Conservation (phyloP, 64 coral and sea anemone species). For the Cladopsammia gracilis region DNA sequence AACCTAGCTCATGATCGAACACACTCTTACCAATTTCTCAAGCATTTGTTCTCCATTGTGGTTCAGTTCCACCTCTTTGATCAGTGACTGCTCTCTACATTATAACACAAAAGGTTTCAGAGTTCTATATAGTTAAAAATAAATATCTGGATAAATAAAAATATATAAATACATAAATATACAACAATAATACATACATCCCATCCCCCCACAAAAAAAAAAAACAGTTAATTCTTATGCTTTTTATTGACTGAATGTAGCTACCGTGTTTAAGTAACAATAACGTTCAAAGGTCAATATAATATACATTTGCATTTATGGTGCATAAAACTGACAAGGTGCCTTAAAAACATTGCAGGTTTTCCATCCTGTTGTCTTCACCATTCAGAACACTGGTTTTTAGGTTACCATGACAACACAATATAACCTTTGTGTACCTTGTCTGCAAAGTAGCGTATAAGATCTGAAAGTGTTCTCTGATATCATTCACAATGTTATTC, state of each 20-base stretch:
- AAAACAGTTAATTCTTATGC: too few relatives aligned
- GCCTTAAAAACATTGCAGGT: too few relatives aligned
- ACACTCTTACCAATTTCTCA: slow-evolving; percentile 21
- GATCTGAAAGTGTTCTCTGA: slow-evolving; percentile 87
- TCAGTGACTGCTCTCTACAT: slow-evolving; percentile 32
- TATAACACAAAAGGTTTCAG: neutral
- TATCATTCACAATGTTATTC: slow-evolving; percentile 68
- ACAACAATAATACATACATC: too few relatives aligned
- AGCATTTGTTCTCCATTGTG: slow-evolving; percentile 2
- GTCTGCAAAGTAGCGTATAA: slow-evolving; percentile 75
- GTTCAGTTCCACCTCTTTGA: slow-evolving; percentile 39
- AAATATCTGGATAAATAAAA: too few relatives aligned
- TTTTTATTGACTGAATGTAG: too few relatives aligned
- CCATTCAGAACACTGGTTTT: neutral
- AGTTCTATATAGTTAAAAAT: too few relatives aligned
- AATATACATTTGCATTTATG: neutral
- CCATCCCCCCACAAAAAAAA: too few relatives aligned
- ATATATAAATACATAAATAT: too few relatives aligned
- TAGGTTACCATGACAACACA: neutral
- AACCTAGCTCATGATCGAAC: too few relatives aligned
- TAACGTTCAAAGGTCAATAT: neutral
- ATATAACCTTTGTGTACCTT: slow-evolving; percentile 44
- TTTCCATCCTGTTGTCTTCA: too few relatives aligned
- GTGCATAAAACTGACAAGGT: too few relatives aligned
- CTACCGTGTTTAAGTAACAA: too few relatives aligned